phyloP scores from a whole-genome alignment of 2,797 vertebrate genomes.

The Percopsis omiscomaycus region DNA sequence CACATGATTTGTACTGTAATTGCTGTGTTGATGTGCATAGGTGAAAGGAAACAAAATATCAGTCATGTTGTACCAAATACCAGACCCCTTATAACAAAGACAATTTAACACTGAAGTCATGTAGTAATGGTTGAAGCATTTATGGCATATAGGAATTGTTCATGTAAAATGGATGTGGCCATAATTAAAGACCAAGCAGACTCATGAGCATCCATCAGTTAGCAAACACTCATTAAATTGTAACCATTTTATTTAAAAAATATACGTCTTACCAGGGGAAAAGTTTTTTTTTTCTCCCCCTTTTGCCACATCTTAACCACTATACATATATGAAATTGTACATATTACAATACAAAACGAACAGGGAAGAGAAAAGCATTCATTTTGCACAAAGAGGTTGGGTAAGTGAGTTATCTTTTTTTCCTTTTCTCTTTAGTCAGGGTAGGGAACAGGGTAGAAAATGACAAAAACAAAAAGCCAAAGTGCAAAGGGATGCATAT shows the following conservation, averaged over 20 bases:
- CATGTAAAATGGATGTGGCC: background rate
- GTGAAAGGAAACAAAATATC: background rate
- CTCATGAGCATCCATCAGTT: slow-evolving; percentile 58
- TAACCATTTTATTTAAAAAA: slow-evolving; percentile 86
- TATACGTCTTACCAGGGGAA: slow-evolving; percentile 80
- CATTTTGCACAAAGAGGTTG: slow-evolving; percentile 75
- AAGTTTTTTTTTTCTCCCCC: slow-evolving; percentile 49
- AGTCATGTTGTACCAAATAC: background rate
- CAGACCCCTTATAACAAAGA: background rate
- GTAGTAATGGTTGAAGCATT: background rate
- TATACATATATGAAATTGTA: slow-evolving; percentile 86
- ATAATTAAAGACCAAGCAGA: slow-evolving; percentile 50
- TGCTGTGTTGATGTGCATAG: background rate
- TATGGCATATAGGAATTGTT: background rate
- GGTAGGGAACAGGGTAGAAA: slow-evolving; percentile 64
- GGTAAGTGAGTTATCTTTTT: slow-evolving; percentile 54
- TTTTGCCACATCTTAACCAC: slow-evolving; percentile 84
- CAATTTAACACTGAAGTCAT: background rate
- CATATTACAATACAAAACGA: slow-evolving; percentile 85
- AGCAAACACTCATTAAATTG: slow-evolving; percentile 72
- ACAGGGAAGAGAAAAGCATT: slow-evolving; percentile 78
- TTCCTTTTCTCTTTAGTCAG: slow-evolving; percentile 60
- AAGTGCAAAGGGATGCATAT: slow-evolving; percentile 79
- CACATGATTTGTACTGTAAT: slow-evolving; percentile 1
- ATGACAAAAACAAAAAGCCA: slow-evolving; percentile 74